Conservation (phyloP, 2,113 vertebrate species). For the Pollimyrus isidori region DNA sequence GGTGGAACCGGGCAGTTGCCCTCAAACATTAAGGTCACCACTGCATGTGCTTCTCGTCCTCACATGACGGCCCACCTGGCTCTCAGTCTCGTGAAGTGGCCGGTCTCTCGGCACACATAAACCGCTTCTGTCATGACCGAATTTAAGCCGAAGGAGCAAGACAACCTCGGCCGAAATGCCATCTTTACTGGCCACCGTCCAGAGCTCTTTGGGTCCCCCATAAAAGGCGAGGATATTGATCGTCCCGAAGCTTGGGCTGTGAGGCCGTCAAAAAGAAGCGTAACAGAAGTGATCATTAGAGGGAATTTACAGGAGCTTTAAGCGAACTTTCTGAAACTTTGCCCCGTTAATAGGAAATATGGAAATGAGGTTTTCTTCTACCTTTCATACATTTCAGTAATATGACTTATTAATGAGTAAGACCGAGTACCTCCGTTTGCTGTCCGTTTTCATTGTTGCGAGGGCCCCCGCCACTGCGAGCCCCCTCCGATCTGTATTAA, state of each 20-base stretch:
- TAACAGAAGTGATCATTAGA: constrained; percentile 57
- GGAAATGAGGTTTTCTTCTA: constrained; percentile 55
- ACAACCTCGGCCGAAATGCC: constrained; percentile 42
- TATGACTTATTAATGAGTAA: constrained; percentile 58
- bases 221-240: constrained; percentile 52
- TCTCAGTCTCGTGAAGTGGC: neutral
- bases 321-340: constrained; percentile 50
- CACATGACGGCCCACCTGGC: neutral
- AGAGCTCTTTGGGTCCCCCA: constrained; percentile 48
- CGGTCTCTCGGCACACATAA: constrained; percentile 47
- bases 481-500: constrained; percentile 46
- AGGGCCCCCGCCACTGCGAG: constrained; percentile 26
- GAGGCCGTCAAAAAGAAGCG: constrained; percentile 46
- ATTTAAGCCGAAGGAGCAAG: constrained; percentile 43
- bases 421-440: constrained; percentile 47
- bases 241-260: constrained; percentile 43
- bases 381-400: constrained; percentile 44
- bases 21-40: neutral
- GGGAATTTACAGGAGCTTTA: constrained; percentile 54
- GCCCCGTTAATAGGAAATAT: constrained; percentile 62
- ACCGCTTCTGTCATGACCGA: constrained; percentile 49
- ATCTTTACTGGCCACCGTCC: constrained; percentile 58
- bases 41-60: neutral
- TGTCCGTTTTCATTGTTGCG: constrained; percentile 41
- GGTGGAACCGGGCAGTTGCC: neutral